Conservation (phyloP, 2,797 vertebrate species). For the Lutra lutra region DNA sequence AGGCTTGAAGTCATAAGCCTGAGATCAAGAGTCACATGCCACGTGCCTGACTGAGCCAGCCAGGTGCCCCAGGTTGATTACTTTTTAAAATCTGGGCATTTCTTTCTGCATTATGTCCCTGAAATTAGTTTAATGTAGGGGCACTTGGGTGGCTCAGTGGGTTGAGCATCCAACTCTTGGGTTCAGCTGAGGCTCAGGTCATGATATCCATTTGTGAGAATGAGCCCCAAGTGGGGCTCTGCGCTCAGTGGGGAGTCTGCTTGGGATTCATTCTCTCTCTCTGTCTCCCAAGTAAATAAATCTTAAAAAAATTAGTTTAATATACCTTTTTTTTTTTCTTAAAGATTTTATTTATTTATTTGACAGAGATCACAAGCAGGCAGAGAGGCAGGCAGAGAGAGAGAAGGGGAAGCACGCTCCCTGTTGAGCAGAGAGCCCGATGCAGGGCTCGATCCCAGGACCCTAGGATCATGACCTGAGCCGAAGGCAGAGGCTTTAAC, state of each 20-base stretch:
- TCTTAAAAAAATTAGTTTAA: background rate
- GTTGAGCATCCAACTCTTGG: background rate
- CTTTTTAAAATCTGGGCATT: background rate
- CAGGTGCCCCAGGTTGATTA: background rate
- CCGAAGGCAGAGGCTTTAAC: no score
- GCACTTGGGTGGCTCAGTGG: background rate
- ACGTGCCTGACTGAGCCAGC: background rate
- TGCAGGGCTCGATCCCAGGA: no score
- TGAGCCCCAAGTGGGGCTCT: background rate
- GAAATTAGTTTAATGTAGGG: background rate
- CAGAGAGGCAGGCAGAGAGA: no score
- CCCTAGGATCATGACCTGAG: no score
- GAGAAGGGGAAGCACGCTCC: no score
- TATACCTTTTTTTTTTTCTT: background rate
- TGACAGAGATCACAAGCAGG: no score
- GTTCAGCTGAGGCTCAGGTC: background rate
- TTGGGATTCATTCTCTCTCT: background rate
- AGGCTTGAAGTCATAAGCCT: background rate
- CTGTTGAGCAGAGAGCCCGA: no score
- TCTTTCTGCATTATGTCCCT: background rate
- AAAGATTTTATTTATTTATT: no score
- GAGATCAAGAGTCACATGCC: background rate
- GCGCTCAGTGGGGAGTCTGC: background rate
- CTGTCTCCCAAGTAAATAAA: background rate
- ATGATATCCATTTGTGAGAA: background rate